These are phyloP conservation scores for Tyria jacobaeae DNA, from an alignment of 2,888 invertebrate species.

Conservation along the genomic window DNA sequence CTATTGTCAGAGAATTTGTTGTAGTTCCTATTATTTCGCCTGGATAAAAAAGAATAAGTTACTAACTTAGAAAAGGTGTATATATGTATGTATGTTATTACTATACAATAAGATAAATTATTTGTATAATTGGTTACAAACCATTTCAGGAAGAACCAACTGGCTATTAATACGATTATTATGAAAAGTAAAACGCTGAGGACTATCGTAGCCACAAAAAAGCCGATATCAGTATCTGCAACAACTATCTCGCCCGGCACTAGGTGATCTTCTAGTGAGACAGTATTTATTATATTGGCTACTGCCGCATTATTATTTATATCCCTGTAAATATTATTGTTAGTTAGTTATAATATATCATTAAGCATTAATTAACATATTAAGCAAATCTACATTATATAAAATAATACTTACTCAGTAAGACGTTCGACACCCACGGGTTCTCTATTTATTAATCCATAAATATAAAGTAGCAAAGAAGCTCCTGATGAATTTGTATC, in stretches of 20 bases:
- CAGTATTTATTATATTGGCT: conserved; percentile 62
- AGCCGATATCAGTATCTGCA: conserved; percentile 67
- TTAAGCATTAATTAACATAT: background rate
- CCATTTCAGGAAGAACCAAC: conserved; percentile 77
- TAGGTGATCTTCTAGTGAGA: conserved; percentile 79
- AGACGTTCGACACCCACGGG: conserved; percentile 68
- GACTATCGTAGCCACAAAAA: conserved; percentile 76
- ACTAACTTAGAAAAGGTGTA: conserved; percentile 36
- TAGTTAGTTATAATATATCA: conserved; percentile 12
- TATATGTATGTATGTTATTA: no score
- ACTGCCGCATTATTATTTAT: conserved; percentile 62
- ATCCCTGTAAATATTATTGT: conserved; percentile 64
- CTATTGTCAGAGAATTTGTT: conserved; percentile 67
- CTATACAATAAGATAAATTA: conserved; percentile 50
- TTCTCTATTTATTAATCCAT: conserved; percentile 69
- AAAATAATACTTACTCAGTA: conserved; percentile 58
- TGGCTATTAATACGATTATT: conserved; percentile 63
- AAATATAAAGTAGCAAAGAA: conserved; percentile 70
- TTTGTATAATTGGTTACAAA: conserved; percentile 63
- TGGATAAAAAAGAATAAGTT: conserved; percentile 52
- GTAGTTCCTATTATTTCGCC: conserved; percentile 67
- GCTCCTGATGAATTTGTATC: conserved; percentile 53
- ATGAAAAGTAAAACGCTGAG: conserved; percentile 74
- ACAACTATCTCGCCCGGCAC: conserved; percentile 57
- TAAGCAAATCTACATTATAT: background rate